Evolutionary conservation across 2,888 invertebrate genomes (phyloP), one percentile per base, ranked within the genome.

Genomic region (Bimastos eiseni): DNA sequence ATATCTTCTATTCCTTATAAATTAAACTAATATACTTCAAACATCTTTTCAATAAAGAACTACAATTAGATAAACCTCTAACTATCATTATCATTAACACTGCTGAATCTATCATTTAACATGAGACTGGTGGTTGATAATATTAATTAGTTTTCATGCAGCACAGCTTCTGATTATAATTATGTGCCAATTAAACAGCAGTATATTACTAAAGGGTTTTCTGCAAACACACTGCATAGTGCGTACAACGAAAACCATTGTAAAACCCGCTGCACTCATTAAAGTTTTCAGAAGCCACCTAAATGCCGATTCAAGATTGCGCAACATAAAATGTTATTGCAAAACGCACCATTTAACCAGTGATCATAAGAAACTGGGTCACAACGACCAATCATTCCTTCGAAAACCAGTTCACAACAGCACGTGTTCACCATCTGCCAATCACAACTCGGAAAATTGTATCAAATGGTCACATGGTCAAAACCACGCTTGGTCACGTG

Each of bases 21-120:
- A 70, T 1, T n/a, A n/a, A n/a, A n/a, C n/a, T n/a, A n/a, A n/a
- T n/a, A n/a, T n/a, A n/a, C n/a, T n/a, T n/a, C n/a, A n/a, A n/a
- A n/a, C n/a, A n/a, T n/a, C 70, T 70, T 70, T 70, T 70, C n/a
- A n/a, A 70, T 70, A n/a, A 70, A 70, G n/a, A n/a, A 70, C 70
- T 70, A 8, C 70, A 70, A 70, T 70, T 70, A 17, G 30, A n/a
- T 30, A n/a, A 70, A 70, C 11, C 70, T 70, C 30, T 70, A 30
- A 70, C n/a, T n/a, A 1, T n/a, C n/a, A 30, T 30, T n/a, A 70
- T 13, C 70, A 49, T 21, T 24, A 49, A 21, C 24, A 70, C n/a
- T n/a, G 49, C 49, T 24, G 21, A 4, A 24, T 49, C 24, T 49
- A 3, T 49, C 49, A 49, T 49, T 44, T 44, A 17, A 44, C 2